These are phyloP conservation scores for Heliangelus exortis DNA, from an alignment of 2,797 vertebrate genomes.

Conservation along the genomic window DNA sequence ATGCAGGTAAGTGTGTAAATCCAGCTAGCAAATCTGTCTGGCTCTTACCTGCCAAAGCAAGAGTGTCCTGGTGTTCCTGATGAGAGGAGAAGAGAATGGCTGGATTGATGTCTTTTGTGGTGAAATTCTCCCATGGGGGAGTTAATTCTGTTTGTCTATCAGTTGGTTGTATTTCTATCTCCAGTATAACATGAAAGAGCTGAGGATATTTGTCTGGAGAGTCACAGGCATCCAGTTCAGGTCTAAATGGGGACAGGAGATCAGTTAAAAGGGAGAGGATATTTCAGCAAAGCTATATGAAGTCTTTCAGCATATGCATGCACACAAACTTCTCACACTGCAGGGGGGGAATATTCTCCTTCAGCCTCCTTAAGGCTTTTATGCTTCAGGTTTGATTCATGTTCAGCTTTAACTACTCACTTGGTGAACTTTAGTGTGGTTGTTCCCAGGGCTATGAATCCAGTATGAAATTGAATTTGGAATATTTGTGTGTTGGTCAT, in stretches of 20 bases:
- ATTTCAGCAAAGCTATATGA: constrained; percentile 6
- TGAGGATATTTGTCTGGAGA: constrained; percentile 98
- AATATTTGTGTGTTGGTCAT: constrained; percentile 99
- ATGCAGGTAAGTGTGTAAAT: fast-evolving
- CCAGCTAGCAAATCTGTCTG: not conserved
- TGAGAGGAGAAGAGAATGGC: constrained; percentile 94
- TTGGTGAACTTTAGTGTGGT: constrained; percentile 94
- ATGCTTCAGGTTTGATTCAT: not conserved
- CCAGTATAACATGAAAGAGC: constrained; percentile 93
- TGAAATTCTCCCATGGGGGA: constrained; percentile 97
- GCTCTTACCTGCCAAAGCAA: constrained; percentile 87
- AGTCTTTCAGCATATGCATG: not conserved
- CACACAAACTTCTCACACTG: not conserved
- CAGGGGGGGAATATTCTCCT: not conserved
- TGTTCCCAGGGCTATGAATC: constrained; percentile 92
- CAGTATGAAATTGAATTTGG: constrained; percentile 98
- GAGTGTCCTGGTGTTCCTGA: constrained; percentile 93
- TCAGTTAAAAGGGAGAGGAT: not conserved
- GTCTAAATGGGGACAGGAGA: constrained; percentile 75
- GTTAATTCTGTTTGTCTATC: constrained; percentile 95
- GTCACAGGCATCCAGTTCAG: constrained; percentile 95
- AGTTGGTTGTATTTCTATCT: constrained; percentile 89
- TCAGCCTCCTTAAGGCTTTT: not conserved
- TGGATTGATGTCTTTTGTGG: constrained; percentile 92
- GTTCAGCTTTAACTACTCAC: constrained; percentile 79